These are phyloP conservation scores for Nomada ferruginata DNA, from an alignment of 2,888 invertebrate species.

Conservation along the genomic window DNA sequence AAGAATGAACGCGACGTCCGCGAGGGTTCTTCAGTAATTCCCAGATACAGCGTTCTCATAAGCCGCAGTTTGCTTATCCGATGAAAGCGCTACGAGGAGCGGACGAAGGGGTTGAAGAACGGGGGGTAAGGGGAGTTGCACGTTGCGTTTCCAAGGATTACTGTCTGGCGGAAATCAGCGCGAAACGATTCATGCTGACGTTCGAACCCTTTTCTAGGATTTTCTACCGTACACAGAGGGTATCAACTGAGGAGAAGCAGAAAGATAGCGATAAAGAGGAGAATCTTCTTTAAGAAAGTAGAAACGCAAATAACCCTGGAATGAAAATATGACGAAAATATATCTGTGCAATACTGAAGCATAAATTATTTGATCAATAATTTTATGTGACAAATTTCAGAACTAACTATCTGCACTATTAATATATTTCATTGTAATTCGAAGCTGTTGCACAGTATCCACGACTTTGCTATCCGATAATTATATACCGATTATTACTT, in stretches of 20 bases:
- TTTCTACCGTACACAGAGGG: slow-evolving; percentile 8
- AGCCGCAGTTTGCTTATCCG: slow-evolving; percentile 46
- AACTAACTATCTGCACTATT: too few relatives aligned
- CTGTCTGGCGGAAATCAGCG: slow-evolving; percentile 30
- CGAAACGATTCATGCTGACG: slow-evolving; percentile 26
- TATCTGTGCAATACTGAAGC: too few relatives aligned
- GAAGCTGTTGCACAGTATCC: too few relatives aligned
- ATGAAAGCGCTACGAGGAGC: slow-evolving; percentile 23
- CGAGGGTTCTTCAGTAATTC: slow-evolving; percentile 26
- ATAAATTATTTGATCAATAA: too few relatives aligned
- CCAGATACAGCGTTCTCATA: slow-evolving; percentile 17
- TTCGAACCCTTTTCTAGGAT: slow-evolving; percentile 14
- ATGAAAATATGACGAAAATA: too few relatives aligned
- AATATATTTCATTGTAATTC: too few relatives aligned
- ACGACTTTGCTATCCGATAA: too few relatives aligned
- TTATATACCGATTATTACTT: too few relatives aligned
- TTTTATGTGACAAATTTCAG: too few relatives aligned
- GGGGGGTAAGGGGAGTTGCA: neutral
- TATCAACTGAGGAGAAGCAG: neutral
- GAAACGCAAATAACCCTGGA: too few relatives aligned
- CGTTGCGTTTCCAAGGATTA: slow-evolving; percentile 36
- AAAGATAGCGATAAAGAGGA: neutral
- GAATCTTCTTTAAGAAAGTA: too few relatives aligned
- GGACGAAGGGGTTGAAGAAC: neutral
- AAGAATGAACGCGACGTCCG: slow-evolving; percentile 33